A percentile compares a stretch with the other conserved stretches of the same genome.
Conservation (phyloP, 1,140 invertebrate species). For the Pseudomyrmex cubaensis region DNA sequence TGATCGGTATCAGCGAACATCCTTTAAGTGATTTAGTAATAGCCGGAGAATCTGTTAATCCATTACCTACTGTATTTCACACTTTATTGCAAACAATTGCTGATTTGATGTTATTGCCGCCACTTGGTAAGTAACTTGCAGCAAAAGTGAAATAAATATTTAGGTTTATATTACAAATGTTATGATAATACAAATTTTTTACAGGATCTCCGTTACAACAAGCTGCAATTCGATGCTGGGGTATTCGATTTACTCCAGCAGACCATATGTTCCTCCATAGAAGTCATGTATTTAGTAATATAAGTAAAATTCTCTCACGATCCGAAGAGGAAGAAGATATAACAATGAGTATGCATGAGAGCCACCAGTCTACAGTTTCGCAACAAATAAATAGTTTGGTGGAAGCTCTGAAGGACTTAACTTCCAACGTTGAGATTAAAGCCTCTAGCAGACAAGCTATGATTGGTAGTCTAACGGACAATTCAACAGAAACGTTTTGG, state of each 20-base stretch:
- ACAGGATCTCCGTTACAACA: constrained; percentile 93
- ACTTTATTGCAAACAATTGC: constrained; percentile 95
- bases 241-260: constrained; percentile 93
- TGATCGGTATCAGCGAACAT: constrained; percentile 90
- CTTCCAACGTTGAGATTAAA: constrained; percentile 91
- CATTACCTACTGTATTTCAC: constrained; percentile 94
- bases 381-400: constrained; percentile 86
- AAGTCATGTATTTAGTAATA: constrained; percentile 97
- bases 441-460: constrained; percentile 97
- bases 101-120: constrained; percentile 95
- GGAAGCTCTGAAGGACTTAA: constrained; percentile 91
- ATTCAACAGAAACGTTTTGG: constrained; percentile 99
- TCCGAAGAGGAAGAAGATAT: constrained; percentile 92
- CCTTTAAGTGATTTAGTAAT: constrained; percentile 92
- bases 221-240: constrained; percentile 97
- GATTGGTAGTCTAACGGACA: constrained; percentile 96
- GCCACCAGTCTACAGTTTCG: constrained; percentile 85
- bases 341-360: constrained; percentile 87
- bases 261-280: constrained; percentile 98
- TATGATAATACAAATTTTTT: constrained; percentile 41
- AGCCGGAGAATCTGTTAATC: constrained; percentile 92
- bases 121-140: constrained; percentile 85
- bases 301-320: constrained; percentile 97
- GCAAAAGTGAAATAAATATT: background rate
- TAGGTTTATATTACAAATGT: background rate